phyloP scores from a whole-genome alignment of 1,140 invertebrate species.

The Drosophila seguyi region DNA sequence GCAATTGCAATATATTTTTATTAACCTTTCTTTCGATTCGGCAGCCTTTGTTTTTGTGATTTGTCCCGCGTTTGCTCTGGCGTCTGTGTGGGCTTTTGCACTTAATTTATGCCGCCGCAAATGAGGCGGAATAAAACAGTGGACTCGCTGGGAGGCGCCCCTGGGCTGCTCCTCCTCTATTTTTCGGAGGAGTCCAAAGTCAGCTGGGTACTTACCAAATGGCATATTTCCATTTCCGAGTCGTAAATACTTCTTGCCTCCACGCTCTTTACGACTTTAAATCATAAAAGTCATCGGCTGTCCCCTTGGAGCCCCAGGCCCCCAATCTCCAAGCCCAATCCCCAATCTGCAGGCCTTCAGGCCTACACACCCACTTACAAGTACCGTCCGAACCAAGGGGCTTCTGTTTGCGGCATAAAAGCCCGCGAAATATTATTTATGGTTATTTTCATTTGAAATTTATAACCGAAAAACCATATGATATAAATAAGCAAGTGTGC shows the following conservation, averaged over 20 bases:
- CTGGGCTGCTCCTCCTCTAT: not conserved
- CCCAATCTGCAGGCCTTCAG: not conserved
- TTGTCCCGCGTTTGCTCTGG: constrained; percentile 57
- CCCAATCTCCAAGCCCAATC: not conserved
- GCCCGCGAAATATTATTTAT: constrained; percentile 79
- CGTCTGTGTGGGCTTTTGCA: constrained; percentile 61
- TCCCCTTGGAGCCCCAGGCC: constrained; percentile 32
- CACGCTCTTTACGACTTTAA: constrained; percentile 76
- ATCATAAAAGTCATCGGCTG: constrained; percentile 75
- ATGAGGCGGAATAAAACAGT: constrained; percentile 74
- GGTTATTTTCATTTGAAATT: constrained; percentile 78
- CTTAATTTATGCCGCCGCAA: constrained; percentile 78
- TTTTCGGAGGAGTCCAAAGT: constrained; percentile 24
- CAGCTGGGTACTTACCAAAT: constrained; percentile 63
- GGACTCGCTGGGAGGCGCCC: constrained; percentile 13
- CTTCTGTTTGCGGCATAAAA: constrained; percentile 71
- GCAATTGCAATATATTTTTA: constrained; percentile 57
- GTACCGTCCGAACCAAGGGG: constrained; percentile 31
- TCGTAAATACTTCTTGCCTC: constrained; percentile 75
- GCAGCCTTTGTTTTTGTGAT: constrained; percentile 45
- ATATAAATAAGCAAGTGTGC: constrained; percentile 66
- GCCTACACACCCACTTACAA: constrained; percentile 25
- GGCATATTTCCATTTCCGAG: constrained; percentile 74
- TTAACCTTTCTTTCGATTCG: constrained; percentile 47
- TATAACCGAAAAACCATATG: constrained; percentile 76